These are phyloP conservation scores for Apodemia zela DNA, from an alignment of 2,888 invertebrate genomes.

Conservation along the genomic window DNA sequence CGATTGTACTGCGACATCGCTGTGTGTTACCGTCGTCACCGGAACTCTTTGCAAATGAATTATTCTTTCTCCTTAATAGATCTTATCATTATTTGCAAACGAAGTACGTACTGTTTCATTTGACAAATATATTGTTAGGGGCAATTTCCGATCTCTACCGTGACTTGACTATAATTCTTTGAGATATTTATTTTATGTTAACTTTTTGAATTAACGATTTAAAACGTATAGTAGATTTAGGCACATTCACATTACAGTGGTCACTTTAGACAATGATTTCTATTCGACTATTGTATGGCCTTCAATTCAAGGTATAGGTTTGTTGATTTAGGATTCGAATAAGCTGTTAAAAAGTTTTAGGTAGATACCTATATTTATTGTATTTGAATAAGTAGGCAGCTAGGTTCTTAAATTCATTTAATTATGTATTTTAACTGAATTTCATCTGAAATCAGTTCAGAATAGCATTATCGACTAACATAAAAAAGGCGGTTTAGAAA, in stretches of 20 bases:
- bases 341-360: background rate
- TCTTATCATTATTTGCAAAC: slow-evolving; percentile 43
- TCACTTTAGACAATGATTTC: slow-evolving; percentile 6
- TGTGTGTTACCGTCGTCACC: slow-evolving; percentile 45
- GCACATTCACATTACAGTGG: background rate
- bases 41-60: slow-evolving; percentile 53
- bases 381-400: too few species aligned
- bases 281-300: background rate
- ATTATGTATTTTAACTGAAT: too few species aligned
- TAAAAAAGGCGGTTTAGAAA: too few species aligned
- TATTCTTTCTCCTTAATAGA: slow-evolving; percentile 56
- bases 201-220: background rate
- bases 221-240: too few species aligned
- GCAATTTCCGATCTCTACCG: slow-evolving; percentile 23
- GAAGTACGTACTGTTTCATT: slow-evolving; percentile 34
- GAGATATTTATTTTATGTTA: background rate
- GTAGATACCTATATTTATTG: too few species aligned
- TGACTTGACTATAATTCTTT: background rate
- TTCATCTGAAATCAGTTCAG: too few species aligned
- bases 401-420: too few species aligned
- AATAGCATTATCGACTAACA: too few species aligned
- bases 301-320: background rate
- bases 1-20: slow-evolving; percentile 40
- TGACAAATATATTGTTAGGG: slow-evolving; percentile 28
- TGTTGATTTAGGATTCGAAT: background rate